A percentile compares a stretch with the other conserved stretches of the same genome.
Evolutionary conservation across 2,888 invertebrate genomes (phyloP).

Genomic region (Eucera pruinosa): DNA sequence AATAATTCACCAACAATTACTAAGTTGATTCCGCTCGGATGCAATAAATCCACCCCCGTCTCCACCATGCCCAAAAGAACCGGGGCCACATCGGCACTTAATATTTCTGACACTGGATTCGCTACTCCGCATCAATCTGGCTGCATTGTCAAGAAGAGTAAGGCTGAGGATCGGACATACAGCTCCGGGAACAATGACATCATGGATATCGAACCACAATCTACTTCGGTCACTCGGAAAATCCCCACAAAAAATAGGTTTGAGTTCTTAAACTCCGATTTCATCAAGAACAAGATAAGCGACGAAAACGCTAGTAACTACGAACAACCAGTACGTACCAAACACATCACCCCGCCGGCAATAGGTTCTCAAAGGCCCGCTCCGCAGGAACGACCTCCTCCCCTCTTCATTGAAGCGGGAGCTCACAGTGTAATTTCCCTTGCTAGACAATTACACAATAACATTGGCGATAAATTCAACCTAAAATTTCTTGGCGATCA

Average conservation of each 20-base stretch:
- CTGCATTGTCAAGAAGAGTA: background rate
- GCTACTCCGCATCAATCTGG: background rate
- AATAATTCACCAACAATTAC: background rate
- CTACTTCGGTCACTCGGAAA: background rate
- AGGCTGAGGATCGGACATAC: background rate
- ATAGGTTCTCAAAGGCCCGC: background rate
- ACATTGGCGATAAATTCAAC: background rate
- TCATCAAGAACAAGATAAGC: background rate
- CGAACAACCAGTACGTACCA: background rate
- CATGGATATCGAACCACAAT: background rate
- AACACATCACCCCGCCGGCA: background rate
- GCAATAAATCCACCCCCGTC: background rate
- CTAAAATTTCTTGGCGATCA: background rate
- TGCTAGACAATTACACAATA: background rate
- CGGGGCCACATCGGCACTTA: background rate
- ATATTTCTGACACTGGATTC: background rate
- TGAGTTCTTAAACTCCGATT: background rate
- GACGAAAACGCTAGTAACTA: background rate
- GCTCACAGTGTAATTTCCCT: background rate
- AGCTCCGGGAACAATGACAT: background rate
- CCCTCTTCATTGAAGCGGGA: too few species aligned
- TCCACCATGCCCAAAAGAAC: background rate
- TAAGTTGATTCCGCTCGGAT: background rate
- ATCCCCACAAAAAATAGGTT: background rate
- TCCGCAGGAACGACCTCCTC: background rate